phyloP scores from a whole-genome alignment of 2,888 invertebrate genomes.

The Chymomyza amoena region DNA sequence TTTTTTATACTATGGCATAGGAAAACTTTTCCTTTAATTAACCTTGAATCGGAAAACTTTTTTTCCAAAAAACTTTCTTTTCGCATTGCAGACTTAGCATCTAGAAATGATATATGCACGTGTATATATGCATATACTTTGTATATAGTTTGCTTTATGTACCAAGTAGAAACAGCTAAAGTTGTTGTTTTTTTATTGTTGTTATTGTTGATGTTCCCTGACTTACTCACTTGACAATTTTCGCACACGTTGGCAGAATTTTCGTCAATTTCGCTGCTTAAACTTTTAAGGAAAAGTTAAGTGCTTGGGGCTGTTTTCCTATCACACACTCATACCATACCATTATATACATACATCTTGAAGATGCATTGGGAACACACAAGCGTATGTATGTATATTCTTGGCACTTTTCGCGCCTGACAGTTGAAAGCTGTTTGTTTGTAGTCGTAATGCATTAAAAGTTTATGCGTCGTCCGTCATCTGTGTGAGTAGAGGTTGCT shows the following conservation, averaged over 20 bases:
- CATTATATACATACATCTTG: background rate
- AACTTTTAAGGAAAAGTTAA: background rate
- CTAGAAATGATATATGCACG: too few species aligned
- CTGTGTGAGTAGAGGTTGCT: background rate
- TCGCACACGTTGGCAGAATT: background rate
- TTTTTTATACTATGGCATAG: too few species aligned
- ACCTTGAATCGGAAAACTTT: too few species aligned
- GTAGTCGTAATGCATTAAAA: conserved; percentile 63
- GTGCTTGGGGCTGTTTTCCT: background rate
- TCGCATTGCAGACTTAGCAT: too few species aligned
- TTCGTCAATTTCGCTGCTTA: background rate
- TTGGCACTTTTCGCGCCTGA: conserved; percentile 23
- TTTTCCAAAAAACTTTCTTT: too few species aligned
- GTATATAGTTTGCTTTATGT: background rate
- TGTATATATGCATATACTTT: background rate
- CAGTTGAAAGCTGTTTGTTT: conserved; percentile 17
- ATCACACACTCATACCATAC: background rate
- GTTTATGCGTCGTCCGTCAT: conserved; percentile 30
- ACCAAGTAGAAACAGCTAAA: background rate
- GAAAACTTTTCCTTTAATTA: too few species aligned
- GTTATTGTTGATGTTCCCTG: background rate
- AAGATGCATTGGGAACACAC: background rate
- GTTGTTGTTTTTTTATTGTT: background rate
- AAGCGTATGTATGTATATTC: conserved; percentile 7
- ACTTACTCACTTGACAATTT: background rate